Base-by-base conservation (phyloP, 2,113 vertebrate genomes). In the Anser brachyrhynchus region DNA sequence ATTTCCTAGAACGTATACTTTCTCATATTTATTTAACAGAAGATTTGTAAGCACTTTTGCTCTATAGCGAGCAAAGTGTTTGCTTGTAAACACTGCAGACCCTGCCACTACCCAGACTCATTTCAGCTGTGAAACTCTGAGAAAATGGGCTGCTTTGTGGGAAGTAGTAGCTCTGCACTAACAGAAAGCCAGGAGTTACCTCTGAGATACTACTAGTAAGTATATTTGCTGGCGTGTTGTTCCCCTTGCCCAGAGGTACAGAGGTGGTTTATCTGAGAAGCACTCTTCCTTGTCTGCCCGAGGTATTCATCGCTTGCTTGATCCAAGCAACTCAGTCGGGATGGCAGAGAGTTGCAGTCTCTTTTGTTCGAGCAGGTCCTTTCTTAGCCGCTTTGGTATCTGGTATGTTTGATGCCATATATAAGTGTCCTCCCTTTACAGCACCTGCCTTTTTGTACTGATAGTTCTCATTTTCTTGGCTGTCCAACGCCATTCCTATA, bases 1-100 rank as follows among this genome's bases (percentile, higher is more conserved):
- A 78, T 95, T 96, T 96, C 91, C 95, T 89, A 79, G 91, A 59
- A 71, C 55, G 55, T 89, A 75, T 55, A 57, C 81, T 92, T 95
- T 92, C 87, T 92, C 51, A 15, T 90, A 94, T 93, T 97, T 92
- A 91, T 84, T 92, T 91, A 93, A 93, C 94, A 87, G 93, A 92
- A 91, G 77, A 89, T 74, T 87, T 83, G 91, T 83, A 92, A 97
- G 91, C 81, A 67, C 75, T 93, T 94, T 73, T 89, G 84, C 70
- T 95, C 73, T 39, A 5, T n/a, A 70, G 74, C 52, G 89, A 89
- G 90, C 9, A 7, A 87, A 92, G 72, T 15, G 28, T 92, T 96
- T 92, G 84, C 58, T 76, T 92, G 77, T 89, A 93, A 91, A 84
- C 81, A 84, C 70, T 79, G 52, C 89, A 75, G 78, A 69, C 73